phyloP scores from a whole-genome alignment of 2,113 vertebrate genomes.

The Vulpes lagopus region DNA sequence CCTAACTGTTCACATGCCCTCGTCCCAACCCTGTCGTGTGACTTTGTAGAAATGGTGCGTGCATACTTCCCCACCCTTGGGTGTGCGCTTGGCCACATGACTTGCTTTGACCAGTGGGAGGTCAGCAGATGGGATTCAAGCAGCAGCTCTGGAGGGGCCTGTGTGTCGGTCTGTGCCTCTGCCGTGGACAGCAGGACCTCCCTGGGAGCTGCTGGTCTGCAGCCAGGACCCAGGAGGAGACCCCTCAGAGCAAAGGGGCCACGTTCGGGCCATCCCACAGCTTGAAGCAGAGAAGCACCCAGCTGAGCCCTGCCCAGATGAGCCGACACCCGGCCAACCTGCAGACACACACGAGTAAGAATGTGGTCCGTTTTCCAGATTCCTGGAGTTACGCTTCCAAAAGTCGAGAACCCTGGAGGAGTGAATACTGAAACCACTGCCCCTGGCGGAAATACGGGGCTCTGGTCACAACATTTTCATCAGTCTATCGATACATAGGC shows the following conservation, averaged over 20 bases:
- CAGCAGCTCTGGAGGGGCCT: not conserved
- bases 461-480: not conserved
- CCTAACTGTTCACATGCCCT: accelerated
- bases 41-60: not conserved
- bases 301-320: not conserved
- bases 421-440: accelerated
- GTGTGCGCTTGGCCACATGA: not conserved
- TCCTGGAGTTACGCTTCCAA: accelerated
- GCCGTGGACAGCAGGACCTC: no score
- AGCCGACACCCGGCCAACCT: not conserved
- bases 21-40: accelerated
- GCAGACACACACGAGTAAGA: accelerated
- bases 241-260: not conserved
- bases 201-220: no score
- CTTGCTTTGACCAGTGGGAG: not conserved
- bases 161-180: accelerated
- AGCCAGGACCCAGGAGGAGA: not conserved
- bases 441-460: not conserved
- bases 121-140: not conserved
- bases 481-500: not conserved
- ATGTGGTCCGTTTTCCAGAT: accelerated
- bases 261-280: accelerated
- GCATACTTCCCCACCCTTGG: not conserved
- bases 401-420: not conserved
- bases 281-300: not conserved